Evolutionary conservation across 2,113 vertebrate genomes (phyloP).

Genomic region (Gopherus evgoodei): DNA sequence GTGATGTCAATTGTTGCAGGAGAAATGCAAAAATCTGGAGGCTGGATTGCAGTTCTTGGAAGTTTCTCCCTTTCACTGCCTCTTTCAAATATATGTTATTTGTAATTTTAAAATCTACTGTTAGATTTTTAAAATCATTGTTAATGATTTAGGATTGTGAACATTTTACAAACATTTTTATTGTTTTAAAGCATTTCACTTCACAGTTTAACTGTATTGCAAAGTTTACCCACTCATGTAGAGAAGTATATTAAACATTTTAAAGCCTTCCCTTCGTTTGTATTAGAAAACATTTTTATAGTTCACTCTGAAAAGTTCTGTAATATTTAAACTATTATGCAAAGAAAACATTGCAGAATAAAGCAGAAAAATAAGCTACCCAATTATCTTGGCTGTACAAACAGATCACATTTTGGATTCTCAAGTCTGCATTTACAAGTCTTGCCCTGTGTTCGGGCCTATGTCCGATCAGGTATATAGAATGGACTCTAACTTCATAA

Average conservation of each 20-base stretch:
- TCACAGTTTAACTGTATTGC: too few relatives aligned
- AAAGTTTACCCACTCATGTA: neutral
- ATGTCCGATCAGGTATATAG: neutral
- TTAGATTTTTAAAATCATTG: neutral
- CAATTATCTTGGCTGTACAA: too few relatives aligned
- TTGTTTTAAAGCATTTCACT: neutral
- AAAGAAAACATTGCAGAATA: neutral
- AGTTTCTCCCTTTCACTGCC: neutral
- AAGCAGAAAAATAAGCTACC: neutral
- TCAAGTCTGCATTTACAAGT: neutral
- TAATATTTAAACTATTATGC: neutral
- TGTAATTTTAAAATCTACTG: neutral
- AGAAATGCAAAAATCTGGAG: neutral
- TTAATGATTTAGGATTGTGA: neutral
- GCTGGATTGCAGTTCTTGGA: neutral
- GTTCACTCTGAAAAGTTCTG: neutral
- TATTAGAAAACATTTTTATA: neutral
- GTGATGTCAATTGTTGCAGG: neutral
- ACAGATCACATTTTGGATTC: neutral
- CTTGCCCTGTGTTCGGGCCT: neutral
- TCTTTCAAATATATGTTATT: neutral
- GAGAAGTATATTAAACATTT: neutral
- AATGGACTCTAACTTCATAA: neutral
- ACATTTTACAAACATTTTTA: neutral
- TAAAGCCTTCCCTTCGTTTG: neutral